Conservation (phyloP, 1,140 invertebrate species). For the Trypoxylus dichotomus region DNA sequence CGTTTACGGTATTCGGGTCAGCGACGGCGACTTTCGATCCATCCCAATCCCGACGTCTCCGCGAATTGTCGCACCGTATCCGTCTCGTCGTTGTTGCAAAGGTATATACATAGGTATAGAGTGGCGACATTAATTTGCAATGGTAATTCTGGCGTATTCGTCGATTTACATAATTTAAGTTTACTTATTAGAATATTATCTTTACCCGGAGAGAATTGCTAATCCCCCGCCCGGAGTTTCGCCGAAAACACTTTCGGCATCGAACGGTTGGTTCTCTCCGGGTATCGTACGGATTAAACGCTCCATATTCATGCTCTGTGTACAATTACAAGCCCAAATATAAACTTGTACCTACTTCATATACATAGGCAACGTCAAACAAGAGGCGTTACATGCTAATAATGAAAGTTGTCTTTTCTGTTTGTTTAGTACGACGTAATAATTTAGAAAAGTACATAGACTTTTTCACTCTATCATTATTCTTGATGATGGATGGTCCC, state of each 20-base stretch:
- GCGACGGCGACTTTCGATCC: neutral
- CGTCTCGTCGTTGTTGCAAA: neutral
- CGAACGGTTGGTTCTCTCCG: neutral
- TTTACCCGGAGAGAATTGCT: neutral
- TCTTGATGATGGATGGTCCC: no score
- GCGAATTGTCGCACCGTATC: neutral
- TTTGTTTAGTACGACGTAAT: no score
- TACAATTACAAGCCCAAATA: neutral
- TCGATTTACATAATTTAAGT: constrained; percentile 18
- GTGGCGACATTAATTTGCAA: constrained; percentile 15
- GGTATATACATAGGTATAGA: neutral
- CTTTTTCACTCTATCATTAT: no score
- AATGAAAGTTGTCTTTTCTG: no score
- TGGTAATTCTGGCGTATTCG: constrained; percentile 7
- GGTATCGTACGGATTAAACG: neutral
- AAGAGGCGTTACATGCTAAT: neutral
- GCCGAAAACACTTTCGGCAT: neutral
- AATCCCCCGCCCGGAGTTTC: neutral
- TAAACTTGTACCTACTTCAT: no score
- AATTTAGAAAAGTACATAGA: no score
- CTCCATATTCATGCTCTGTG: constrained; percentile 18
- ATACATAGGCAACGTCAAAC: neutral
- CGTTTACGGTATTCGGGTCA: neutral
- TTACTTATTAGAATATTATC: constrained; percentile 25
- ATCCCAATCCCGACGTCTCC: neutral